Conservation (phyloP, 1,140 invertebrate species). For the Aphis craccivora region DNA sequence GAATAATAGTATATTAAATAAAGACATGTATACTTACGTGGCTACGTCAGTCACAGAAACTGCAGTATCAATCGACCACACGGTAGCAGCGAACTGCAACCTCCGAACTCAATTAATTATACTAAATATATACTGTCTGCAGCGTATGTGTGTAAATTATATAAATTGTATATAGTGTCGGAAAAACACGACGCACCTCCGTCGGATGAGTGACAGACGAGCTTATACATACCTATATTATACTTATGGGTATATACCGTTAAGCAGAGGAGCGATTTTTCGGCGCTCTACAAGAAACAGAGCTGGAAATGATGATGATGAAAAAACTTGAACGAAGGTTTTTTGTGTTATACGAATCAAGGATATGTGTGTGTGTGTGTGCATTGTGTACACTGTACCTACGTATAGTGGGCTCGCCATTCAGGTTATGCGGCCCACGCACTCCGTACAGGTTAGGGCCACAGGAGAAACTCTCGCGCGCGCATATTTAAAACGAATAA, state of each 20-base stretch:
- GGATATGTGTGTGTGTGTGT: neutral
- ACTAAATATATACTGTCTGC: neutral
- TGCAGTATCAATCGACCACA: neutral
- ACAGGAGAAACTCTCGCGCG: constrained; percentile 47
- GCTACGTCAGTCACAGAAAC: neutral
- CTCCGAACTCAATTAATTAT: neutral
- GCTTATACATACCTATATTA: neutral
- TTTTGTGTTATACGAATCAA: constrained; percentile 24
- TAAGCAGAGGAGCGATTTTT: constrained; percentile 17
- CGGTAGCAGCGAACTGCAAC: neutral
- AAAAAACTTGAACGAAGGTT: constrained; percentile 52
- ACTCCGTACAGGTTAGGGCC: constrained; percentile 47
- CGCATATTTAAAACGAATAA: constrained; percentile 32
- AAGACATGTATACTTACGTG: too few species aligned
- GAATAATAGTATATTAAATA: too few species aligned
- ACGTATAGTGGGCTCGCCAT: constrained; percentile 44
- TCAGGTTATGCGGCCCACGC: constrained; percentile 53
- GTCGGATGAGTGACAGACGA: neutral
- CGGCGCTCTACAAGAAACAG: neutral
- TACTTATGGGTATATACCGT: constrained; percentile 6
- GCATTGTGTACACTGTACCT: neutral
- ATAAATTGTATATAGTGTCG: neutral
- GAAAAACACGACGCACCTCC: neutral
- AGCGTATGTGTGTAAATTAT: neutral
- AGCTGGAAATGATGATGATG: neutral